phyloP scores from a whole-genome alignment of 2,113 vertebrate species.

The Grammomys dolichurus region DNA sequence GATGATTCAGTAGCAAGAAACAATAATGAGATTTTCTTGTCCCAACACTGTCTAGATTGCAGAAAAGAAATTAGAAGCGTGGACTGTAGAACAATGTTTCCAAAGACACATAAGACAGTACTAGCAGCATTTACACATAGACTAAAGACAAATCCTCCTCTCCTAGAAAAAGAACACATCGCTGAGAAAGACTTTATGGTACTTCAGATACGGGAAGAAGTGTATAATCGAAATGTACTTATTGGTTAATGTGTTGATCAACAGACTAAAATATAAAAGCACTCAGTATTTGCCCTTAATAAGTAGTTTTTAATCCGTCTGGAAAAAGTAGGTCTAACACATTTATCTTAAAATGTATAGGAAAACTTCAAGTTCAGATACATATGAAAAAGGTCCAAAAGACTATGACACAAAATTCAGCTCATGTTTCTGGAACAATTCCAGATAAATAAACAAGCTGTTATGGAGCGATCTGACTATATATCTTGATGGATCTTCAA shows the following conservation, averaged over 20 bases:
- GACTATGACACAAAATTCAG: neutral
- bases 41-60: neutral
- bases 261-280: neutral
- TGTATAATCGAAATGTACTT: slow-evolving; percentile 19
- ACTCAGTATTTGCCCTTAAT: neutral
- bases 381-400: neutral
- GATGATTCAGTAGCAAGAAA: slow-evolving; percentile 8
- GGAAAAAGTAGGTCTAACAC: neutral
- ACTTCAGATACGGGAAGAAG: slow-evolving; percentile 12
- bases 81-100: neutral
- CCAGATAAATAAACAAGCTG: neutral
- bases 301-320: slow-evolving; percentile 9
- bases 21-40: slow-evolving; percentile 30
- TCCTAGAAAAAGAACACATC: neutral
- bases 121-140: neutral
- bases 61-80: neutral
- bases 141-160: neutral
- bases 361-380: slow-evolving; percentile 17
- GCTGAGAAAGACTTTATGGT: slow-evolving; percentile 14
- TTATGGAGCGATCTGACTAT: neutral
- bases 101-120: neutral
- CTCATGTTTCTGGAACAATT: neutral
- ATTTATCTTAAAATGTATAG: neutral
- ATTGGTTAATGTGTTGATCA: neutral
- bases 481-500: neutral